These are phyloP conservation scores for Tragulus kanchil DNA, from an alignment of 2,113 vertebrate species.

Conservation along the genomic window DNA sequence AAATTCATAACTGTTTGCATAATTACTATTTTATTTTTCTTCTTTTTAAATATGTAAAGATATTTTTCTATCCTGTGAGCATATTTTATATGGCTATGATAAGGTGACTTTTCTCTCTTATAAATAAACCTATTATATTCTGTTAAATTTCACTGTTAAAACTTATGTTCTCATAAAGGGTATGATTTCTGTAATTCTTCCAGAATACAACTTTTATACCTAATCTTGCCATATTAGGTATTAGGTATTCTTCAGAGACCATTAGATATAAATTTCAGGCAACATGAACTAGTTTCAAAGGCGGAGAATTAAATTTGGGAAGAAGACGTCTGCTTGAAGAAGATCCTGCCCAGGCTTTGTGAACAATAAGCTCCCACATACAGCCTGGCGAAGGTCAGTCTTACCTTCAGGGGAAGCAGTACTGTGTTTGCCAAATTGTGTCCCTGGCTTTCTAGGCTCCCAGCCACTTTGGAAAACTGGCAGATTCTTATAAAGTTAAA, in stretches of 20 bases:
- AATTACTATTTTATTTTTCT: not conserved
- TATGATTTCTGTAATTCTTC: slow-evolving; percentile 28
- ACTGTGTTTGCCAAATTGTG: not conserved
- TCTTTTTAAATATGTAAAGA: slow-evolving; percentile 49
- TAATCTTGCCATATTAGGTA: not conserved
- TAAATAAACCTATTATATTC: slow-evolving; percentile 34
- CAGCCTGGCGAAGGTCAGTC: not conserved
- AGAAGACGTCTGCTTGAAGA: not conserved
- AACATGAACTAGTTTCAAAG: not conserved
- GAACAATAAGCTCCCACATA: not conserved
- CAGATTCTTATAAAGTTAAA: not conserved
- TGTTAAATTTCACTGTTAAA: slow-evolving; percentile 56
- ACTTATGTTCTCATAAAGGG: slow-evolving; percentile 53
- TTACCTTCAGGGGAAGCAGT: not conserved
- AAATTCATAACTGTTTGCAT: not conserved
- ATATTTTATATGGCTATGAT: not conserved
- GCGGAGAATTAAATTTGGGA: not conserved
- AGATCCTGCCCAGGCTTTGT: not conserved
- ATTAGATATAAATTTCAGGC: slow-evolving; percentile 10
- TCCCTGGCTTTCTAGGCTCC: not conserved
- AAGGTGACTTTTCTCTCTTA: slow-evolving; percentile 37
- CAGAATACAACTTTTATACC: slow-evolving; percentile 37
- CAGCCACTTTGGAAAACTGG: not conserved
- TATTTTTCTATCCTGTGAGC: slow-evolving; percentile 24
- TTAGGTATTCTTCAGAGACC: not conserved